phyloP scores from a whole-genome alignment of 1,140 invertebrate species.

The Ostrea denselamellosa region DNA sequence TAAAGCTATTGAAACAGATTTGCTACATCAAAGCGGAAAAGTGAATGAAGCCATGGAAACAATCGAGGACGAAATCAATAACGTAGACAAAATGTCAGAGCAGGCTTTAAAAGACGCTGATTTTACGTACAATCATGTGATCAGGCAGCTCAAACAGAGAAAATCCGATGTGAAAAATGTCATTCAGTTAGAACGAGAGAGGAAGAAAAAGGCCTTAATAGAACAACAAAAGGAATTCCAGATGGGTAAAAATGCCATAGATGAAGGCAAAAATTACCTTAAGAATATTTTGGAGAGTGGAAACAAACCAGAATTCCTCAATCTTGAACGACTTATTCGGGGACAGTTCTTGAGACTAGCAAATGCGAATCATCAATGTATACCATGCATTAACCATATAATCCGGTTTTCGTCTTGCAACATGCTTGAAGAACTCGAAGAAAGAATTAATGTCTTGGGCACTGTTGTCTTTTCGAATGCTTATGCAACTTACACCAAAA shows the following conservation, averaged over 20 bases:
- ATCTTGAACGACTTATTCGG: neutral
- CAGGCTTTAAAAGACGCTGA: neutral
- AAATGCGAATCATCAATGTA: neutral
- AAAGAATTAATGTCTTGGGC: neutral
- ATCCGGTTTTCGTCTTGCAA: neutral
- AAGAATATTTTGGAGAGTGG: neutral
- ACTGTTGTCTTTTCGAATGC: neutral
- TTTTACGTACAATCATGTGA: neutral
- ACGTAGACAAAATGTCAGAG: neutral
- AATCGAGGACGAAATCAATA: neutral
- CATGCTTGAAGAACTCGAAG: neutral
- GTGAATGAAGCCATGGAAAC: neutral
- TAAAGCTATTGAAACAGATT: conserved; percentile 1
- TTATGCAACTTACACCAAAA: conserved; percentile 25
- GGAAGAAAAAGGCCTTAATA: neutral
- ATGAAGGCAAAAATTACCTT: conserved; percentile 20
- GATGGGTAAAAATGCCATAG: neutral
- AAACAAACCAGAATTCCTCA: neutral
- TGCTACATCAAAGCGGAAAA: neutral
- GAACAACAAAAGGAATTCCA: conserved; percentile 8
- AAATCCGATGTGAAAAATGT: neutral
- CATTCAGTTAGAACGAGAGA: neutral
- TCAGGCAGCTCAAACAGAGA: neutral
- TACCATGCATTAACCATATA: neutral
- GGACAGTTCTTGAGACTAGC: conserved; percentile 11